Evolutionary conservation across 2,113 vertebrate genomes (phyloP).

Genomic region (Mohoua ochrocephala): DNA sequence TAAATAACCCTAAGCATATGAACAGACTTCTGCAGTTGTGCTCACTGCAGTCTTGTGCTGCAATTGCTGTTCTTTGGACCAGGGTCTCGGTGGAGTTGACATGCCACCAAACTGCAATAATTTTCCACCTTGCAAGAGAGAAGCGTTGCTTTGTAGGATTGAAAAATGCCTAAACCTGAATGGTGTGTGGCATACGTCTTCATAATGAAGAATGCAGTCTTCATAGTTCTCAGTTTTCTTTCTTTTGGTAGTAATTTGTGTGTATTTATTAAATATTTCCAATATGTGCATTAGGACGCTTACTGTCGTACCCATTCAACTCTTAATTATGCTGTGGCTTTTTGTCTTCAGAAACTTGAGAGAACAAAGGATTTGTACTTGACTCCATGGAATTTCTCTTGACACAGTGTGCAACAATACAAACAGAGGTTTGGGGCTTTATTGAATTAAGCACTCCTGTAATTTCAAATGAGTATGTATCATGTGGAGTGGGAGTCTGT

Average conservation of each 20-base stretch:
- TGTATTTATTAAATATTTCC: neutral
- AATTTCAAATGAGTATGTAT: neutral
- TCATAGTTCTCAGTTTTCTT: neutral
- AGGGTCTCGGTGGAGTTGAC: neutral
- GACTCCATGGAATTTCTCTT: neutral
- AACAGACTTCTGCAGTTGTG: neutral
- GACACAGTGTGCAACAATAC: fast-evolving
- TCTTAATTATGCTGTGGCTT: neutral
- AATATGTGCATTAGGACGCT: neutral
- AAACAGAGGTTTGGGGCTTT: neutral
- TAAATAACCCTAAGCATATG: neutral
- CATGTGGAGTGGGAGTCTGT: neutral
- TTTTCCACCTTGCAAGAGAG: neutral
- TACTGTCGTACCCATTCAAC: neutral
- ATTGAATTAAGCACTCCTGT: neutral
- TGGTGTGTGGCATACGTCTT: neutral
- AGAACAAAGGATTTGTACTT: neutral
- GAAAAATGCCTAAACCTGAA: neutral
- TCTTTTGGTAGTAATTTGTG: neutral
- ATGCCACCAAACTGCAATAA: neutral
- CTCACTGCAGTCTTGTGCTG: neutral
- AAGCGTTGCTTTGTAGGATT: neutral
- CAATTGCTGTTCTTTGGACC: neutral
- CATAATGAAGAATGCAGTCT: neutral
- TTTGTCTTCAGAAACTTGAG: neutral